Evolutionary conservation across 2,888 invertebrate species (phyloP).

Genomic region (Lithophane leautieri): DNA sequence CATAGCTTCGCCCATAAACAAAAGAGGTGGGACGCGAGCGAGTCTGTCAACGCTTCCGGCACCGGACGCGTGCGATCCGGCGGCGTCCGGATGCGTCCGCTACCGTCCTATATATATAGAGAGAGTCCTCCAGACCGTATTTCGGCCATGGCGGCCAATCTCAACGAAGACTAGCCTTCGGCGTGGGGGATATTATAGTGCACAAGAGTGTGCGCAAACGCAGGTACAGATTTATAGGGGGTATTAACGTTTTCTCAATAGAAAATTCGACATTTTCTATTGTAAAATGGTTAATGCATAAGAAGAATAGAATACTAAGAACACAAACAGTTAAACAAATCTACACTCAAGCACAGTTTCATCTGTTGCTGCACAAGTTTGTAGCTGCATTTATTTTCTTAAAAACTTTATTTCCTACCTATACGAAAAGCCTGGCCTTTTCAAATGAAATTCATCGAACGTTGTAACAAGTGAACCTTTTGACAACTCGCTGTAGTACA

Average conservation of each 20-base stretch:
- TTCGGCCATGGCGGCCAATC: too few relatives aligned
- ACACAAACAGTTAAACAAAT: not conserved
- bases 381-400: not conserved
- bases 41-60: slow-evolving; percentile 54
- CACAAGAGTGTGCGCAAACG: too few relatives aligned
- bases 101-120: not conserved
- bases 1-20: slow-evolving; percentile 39
- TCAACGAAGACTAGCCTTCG: too few relatives aligned
- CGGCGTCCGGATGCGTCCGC: slow-evolving; percentile 42
- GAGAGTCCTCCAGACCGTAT: too few relatives aligned
- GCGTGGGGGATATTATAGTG: too few relatives aligned
- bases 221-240: too few relatives aligned
- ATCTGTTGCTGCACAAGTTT: not conserved
- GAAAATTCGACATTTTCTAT: not conserved
- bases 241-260: too few relatives aligned
- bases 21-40: slow-evolving; percentile 44
- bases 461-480: slow-evolving; percentile 27
- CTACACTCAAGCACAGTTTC: not conserved
- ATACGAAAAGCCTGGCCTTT: not conserved
- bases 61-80: slow-evolving; percentile 45
- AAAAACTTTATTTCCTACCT: not conserved
- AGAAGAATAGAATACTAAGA: not conserved
- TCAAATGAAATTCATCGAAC: not conserved
- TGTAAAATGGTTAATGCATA: too few relatives aligned
- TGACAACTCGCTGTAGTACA: not conserved